Percentiles rank a stretch among this genome's conserved stretches.
These are phyloP conservation scores for Hypolimnas misippus DNA, from an alignment of 2,888 invertebrate species.

Conservation along the genomic window DNA sequence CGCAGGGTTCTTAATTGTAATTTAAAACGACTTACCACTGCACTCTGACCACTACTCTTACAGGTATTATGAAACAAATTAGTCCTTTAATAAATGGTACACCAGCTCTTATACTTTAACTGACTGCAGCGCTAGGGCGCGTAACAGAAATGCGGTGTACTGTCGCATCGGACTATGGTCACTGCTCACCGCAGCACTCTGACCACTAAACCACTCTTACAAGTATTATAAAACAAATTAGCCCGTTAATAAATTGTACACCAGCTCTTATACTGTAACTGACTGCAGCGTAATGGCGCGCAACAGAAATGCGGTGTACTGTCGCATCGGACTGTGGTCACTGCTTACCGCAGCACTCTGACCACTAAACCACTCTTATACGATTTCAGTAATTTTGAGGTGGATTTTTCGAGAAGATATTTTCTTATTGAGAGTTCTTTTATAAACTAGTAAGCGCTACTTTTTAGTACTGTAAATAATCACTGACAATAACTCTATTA, in stretches of 20 bases:
- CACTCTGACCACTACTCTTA: no score
- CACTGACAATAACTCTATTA: no score
- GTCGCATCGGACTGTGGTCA: slow-evolving; percentile 1
- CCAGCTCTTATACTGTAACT: background rate
- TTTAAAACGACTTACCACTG: no score
- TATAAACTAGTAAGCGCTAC: no score
- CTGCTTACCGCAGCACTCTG: background rate
- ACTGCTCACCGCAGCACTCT: no score
- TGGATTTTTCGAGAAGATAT: background rate
- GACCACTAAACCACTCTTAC: no score
- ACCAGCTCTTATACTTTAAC: background rate
- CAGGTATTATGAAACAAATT: background rate
- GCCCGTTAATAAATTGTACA: background rate
- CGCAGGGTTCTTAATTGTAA: no score
- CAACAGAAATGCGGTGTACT: slow-evolving; percentile 1
- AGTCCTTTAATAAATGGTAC: background rate
- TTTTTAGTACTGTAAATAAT: background rate
- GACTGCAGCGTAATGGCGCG: background rate
- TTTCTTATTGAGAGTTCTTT: background rate
- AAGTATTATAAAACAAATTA: background rate
- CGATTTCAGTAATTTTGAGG: slow-evolving; percentile 1
- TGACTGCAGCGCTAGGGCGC: background rate
- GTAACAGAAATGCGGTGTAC: slow-evolving; percentile 3
- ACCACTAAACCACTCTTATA: background rate
- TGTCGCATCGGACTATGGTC: slow-evolving; percentile 2